Evolutionary conservation across 2,888 invertebrate genomes (phyloP), one percentile per base, ranked within the genome.

Genomic region (Sphinx pinastri): DNA sequence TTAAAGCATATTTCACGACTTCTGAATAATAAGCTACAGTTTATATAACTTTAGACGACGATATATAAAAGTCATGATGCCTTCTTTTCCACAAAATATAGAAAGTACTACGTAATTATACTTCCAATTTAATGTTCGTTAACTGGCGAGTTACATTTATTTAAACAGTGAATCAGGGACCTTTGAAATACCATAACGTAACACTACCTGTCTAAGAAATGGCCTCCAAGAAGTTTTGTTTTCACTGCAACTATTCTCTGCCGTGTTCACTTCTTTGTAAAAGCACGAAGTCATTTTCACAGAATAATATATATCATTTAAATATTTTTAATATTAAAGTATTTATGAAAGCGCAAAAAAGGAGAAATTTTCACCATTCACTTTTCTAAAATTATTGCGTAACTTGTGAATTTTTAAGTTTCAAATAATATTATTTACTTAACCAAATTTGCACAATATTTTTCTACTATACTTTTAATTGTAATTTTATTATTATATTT

Each of bases 161-260:
- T 38, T 38, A 7, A 38, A 7, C 38, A 4, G 38, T 3, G 38
- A 38, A 38, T 7, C 38, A 38, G 38, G 38, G 0, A 38, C 11
- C 2, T 10, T 25, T 31, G 19, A 25, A 25, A 13, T 12, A 57
- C 19, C 12, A 25, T 7, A 38, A 67, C 13, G 14, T 3, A 10
- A 4, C 7, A 70, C 49, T 70, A 71, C 71, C 69, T 71, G 73
- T 57, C 68, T 71, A 0, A 71, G 60, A 63, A 73, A 71, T 47
- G 69, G 71, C 14, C 70, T 73, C 73, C 70, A 70, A 7, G 60
- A 63, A 19, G 25, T 16, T 16, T 19, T 49, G 19, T 16, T 11
- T 12, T 19, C 47, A 19, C 19, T 16, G 1, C 6, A 16, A 12
- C 7, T 19, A 13, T 13, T 63, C 1, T 49, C 49, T 5, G 19